phyloP scores from a whole-genome alignment of 2,888 invertebrate species.

The Tethea ocularis region DNA sequence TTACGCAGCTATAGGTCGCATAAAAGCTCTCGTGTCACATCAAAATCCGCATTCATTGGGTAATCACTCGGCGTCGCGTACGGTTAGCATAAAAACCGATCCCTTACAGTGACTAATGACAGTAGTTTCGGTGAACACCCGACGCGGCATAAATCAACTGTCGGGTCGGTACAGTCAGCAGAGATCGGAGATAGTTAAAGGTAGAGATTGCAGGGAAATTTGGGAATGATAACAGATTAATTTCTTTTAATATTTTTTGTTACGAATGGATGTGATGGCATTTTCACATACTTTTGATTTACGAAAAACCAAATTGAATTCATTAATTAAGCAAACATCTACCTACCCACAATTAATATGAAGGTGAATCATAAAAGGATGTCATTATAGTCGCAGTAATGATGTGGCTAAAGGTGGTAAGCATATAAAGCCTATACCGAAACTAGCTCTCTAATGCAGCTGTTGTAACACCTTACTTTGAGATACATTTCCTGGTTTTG shows the following conservation, averaged over 20 bases:
- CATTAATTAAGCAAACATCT: too few relatives aligned
- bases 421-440: too few relatives aligned
- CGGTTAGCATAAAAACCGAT: conserved; percentile 56
- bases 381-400: too few relatives aligned
- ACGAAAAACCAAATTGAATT: too few relatives aligned
- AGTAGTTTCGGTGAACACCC: conserved; percentile 47
- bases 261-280: too few relatives aligned
- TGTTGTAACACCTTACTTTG: too few relatives aligned
- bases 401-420: too few relatives aligned
- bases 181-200: conserved; percentile 20
- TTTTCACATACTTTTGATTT: too few relatives aligned
- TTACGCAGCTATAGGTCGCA: neutral
- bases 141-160: conserved; percentile 47
- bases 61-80: conserved; percentile 46
- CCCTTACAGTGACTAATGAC: conserved; percentile 49
- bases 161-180: conserved; percentile 25
- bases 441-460: too few relatives aligned
- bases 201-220: neutral
- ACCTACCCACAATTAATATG: too few relatives aligned
- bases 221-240: neutral
- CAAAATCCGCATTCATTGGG: conserved; percentile 22
- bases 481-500: too few relatives aligned
- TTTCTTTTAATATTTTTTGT: neutral
- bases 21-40: conserved; percentile 9
- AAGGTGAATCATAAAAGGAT: too few relatives aligned